Percentiles rank a stretch among this genome's conserved stretches.
Conservation (phyloP, 2,888 invertebrate species). For the Dasypolia templi region DNA sequence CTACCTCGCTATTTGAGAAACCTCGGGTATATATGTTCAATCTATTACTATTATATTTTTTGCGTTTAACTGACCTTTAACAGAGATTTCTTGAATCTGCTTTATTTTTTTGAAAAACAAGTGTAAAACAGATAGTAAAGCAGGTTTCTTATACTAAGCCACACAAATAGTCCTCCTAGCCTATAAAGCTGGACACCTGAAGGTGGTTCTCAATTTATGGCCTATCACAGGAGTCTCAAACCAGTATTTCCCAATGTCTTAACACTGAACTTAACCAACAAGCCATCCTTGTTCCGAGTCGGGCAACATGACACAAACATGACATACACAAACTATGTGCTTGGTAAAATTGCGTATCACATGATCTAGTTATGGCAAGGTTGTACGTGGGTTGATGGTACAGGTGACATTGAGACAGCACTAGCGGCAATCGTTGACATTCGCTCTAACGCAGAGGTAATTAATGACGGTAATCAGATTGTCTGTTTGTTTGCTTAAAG, state of each 20-base stretch:
- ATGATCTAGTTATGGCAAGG: conserved; percentile 78
- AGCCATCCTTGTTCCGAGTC: conserved; percentile 31
- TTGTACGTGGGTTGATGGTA: conserved; percentile 71
- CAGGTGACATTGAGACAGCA: conserved; percentile 74
- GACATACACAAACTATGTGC: conserved; percentile 23
- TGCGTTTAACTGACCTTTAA: neutral
- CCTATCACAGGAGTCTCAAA: neutral
- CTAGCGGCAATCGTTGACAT: conserved; percentile 57
- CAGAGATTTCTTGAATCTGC: neutral
- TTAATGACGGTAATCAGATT: conserved; percentile 62
- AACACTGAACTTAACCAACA: conserved; percentile 22
- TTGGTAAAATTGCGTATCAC: conserved; percentile 67
- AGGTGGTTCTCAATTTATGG: neutral
- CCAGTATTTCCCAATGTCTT: neutral
- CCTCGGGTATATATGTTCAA: neutral
- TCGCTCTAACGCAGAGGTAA: conserved; percentile 68
- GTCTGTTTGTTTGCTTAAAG: conserved; percentile 48
- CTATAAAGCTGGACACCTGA: neutral
- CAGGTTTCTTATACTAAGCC: too few relatives aligned
- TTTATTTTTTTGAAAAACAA: neutral
- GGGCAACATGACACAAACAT: conserved; percentile 62
- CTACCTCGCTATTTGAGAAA: neutral
- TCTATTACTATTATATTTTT: too few relatives aligned
- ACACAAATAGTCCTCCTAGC: neutral
- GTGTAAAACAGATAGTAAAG: neutral